Evolutionary conservation across 2,113 vertebrate genomes (phyloP), one percentile per base, ranked within the genome.

Genomic region (Lynx canadensis): DNA sequence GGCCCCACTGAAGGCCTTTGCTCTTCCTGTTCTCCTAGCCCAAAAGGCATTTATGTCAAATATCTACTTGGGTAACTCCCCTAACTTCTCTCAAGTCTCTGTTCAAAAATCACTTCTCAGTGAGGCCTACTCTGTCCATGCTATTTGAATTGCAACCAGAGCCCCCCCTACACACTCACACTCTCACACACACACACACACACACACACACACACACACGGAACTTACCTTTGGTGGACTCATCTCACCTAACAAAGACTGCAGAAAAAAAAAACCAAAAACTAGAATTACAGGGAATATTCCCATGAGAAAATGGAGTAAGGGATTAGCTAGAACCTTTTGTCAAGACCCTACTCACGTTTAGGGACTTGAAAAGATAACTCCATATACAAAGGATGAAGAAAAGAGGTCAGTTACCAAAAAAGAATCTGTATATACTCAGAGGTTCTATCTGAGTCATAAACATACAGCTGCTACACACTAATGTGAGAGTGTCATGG

Each of bases 321-420:
- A 11, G 50, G 52, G 41, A 92, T 84, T 55, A 92, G 63, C 25
- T 73, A 15, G 41, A 80, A 83, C 23, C 16, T 73, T 90, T 60
- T 73, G 41, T 95, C 38, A 84, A 79, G 63, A 71, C 21, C 33
- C 5, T 48, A 93, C 7, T 63, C 73, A 65, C 29, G 33, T 71
- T 91, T 48, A 88, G 45, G 69, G 36, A 94, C 31, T 78, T 95
- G 33, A 89, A 91, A 95, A 95, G 74, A 88, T 50, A 95, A 93
- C 13, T 85, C 73, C 23, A 31, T 21, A 36, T 36, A 69, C 45
- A 79, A 79, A 74, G 33, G 18, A 88, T 65, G n/a, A 94, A 89
- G 13, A 82, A 92, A 68, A 66, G 16, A 78, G 55, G 6, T 91
- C 78, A 89, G 66, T 45, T 48, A 84, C 25, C 87, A 91, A 48